Evolutionary conservation across 2,113 vertebrate genomes (phyloP), one percentile per base, ranked within the genome.

Genomic region (Gambusia holbrooki): DNA sequence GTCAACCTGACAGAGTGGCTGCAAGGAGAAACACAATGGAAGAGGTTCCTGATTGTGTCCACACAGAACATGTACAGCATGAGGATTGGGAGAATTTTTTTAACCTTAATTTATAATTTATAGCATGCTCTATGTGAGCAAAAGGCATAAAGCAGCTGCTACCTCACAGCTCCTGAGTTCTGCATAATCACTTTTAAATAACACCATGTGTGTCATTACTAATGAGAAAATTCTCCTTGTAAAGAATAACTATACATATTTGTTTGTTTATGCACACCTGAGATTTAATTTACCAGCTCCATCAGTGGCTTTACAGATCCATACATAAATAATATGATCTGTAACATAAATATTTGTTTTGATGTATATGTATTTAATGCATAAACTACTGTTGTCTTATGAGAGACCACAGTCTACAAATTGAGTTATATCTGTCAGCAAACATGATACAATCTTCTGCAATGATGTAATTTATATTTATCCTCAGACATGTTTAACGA

Each of bases 81-180:
- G 33, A 82, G 63, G 82, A 64, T 66, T 40, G 45, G 54, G 48
- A 79, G 40, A 76, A 88, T 84, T 88, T 80, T 33, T 84, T 78
- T 80, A 87, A 86, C 77, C 83, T 84, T 89, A 73, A 92, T 89
- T 87, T 69, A 92, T 81, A n/a, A 70, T 42, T 33, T n/a, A 25
- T 58, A 10, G 22, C 45, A 48, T 1, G 25, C 72, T 78, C 58
- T 63, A 54, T 82, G 69, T 81, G 76, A 75, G 65, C 35, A 76
- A 76, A 77, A 69, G 74, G 79, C 51, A 42, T 73, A 85, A 68
- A 86, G 35, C 35, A 89, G 74, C 82, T 83, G 73, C 54, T 81
- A 85, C 79, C 69, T 82, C 58, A 45, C 68, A 87, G 83, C 69
- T 85, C 77, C 80, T 61, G n/a, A 73, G 29, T 6, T 71, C 67